phyloP scores from a whole-genome alignment of 2,113 vertebrate genomes.

The Catharus bicknelli region DNA sequence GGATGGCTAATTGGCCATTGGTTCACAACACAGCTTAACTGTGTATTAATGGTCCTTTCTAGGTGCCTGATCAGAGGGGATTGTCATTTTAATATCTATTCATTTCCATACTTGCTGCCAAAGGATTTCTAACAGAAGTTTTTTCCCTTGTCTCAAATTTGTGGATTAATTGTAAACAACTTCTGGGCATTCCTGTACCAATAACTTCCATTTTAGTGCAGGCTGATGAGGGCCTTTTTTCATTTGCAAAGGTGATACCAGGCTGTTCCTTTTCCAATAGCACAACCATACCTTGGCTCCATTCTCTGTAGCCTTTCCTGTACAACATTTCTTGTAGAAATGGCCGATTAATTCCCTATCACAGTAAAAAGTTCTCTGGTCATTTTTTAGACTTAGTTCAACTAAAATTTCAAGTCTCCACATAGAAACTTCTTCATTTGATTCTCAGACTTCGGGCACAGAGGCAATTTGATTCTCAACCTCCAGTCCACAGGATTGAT shows the following conservation, averaged over 20 bases:
- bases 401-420: conserved; percentile 35
- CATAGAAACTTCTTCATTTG: conserved; percentile 62
- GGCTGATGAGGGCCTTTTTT: not conserved
- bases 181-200: not conserved
- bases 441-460: conserved; percentile 61
- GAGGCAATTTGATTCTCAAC: conserved; percentile 62
- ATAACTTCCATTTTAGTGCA: not conserved
- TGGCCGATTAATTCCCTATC: conserved; percentile 31
- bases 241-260: not conserved
- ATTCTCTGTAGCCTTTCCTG: not conserved
- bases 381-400: conserved; percentile 50
- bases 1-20: not conserved
- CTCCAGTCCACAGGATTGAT: conserved; percentile 42
- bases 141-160: not conserved
- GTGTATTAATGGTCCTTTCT: not conserved
- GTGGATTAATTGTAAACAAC: not conserved
- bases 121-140: not conserved
- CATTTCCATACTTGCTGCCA: conserved; percentile 15
- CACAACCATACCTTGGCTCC: not conserved
- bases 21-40: not conserved
- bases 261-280: conserved; percentile 1
- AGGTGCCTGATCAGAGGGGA: not conserved
- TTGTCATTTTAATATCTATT: not conserved
- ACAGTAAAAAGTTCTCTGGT: conserved; percentile 44
- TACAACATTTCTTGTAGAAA: not conserved